Conservation (phyloP, 1,140 invertebrate species). For the Hycleus phaleratus region DNA sequence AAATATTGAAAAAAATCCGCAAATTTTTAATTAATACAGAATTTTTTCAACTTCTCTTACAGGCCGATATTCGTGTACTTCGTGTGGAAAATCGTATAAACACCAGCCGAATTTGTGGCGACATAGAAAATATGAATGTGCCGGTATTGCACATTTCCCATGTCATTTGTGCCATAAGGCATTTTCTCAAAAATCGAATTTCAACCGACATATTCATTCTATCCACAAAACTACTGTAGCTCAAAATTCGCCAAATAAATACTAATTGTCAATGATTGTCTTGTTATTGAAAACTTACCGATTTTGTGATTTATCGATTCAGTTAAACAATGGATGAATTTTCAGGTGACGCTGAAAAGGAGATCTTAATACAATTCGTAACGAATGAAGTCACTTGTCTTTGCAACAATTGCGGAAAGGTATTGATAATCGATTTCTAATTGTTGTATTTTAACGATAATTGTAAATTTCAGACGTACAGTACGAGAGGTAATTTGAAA, state of each 20-base stretch:
- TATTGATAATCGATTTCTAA: not conserved
- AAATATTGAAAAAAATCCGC: not conserved
- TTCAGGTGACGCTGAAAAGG: too few relatives aligned
- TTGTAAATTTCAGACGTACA: constrained; percentile 2
- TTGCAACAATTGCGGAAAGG: constrained; percentile 15
- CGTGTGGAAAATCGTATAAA: constrained; percentile 23
- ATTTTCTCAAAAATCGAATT: constrained; percentile 1
- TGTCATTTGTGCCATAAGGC: constrained; percentile 15
- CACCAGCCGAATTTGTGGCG: constrained; percentile 1
- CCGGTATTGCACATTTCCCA: constrained; percentile 12
- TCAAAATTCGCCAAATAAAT: not conserved
- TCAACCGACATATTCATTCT: not conserved
- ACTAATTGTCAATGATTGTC: not conserved
- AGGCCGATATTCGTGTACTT: constrained; percentile 20
- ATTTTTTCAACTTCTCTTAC: constrained; percentile 5
- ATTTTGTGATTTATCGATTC: too few relatives aligned
- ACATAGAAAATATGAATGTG: constrained; percentile 19
- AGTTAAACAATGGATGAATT: too few relatives aligned
- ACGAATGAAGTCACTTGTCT: not conserved
- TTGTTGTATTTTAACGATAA: not conserved
- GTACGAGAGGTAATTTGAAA: constrained; percentile 4
- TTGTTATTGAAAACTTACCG: too few relatives aligned
- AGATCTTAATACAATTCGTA: not conserved
- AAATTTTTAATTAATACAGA: too few relatives aligned
- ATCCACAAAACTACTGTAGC: not conserved